Evolutionary conservation across 2,797 vertebrate genomes (phyloP).

Genomic region (Okamejei kenojei): DNA sequence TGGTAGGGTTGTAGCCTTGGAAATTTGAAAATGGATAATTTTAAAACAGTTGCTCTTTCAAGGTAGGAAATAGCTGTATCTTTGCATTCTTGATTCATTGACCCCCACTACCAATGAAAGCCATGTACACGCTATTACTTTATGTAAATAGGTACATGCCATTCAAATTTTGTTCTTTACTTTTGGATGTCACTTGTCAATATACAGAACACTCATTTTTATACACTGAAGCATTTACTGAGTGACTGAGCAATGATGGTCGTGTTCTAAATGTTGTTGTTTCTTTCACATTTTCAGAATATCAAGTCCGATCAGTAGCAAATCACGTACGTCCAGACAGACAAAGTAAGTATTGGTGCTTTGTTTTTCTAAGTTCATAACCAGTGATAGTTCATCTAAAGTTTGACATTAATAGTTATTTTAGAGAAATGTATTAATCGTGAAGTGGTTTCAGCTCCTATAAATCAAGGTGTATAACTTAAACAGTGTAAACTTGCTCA

Average conservation of each 20-base stretch:
- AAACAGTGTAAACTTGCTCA: neutral
- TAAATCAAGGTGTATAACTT: neutral
- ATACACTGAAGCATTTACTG: neutral
- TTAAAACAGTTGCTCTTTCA: too few relatives aligned
- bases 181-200: neutral
- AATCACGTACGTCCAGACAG: slow-evolving; percentile 94
- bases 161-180: neutral
- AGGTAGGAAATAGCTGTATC: neutral
- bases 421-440: neutral
- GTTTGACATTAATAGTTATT: neutral
- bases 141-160: too few relatives aligned
- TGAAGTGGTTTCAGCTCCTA: neutral
- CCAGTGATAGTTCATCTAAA: neutral
- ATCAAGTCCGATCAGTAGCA: slow-evolving; percentile 90
- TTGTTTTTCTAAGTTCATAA: neutral
- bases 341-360: slow-evolving; percentile 76
- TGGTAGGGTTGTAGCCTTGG: too few relatives aligned
- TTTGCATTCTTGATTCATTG: neutral
- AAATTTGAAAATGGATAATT: too few relatives aligned
- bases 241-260: neutral
- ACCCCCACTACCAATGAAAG: neutral
- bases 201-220: neutral
- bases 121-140: neutral
- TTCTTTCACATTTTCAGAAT: slow-evolving; percentile 63
- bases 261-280: neutral